These are phyloP conservation scores for Amphibalanus amphitrite DNA, from an alignment of 1,140 invertebrate genomes.

Conservation along the genomic window DNA sequence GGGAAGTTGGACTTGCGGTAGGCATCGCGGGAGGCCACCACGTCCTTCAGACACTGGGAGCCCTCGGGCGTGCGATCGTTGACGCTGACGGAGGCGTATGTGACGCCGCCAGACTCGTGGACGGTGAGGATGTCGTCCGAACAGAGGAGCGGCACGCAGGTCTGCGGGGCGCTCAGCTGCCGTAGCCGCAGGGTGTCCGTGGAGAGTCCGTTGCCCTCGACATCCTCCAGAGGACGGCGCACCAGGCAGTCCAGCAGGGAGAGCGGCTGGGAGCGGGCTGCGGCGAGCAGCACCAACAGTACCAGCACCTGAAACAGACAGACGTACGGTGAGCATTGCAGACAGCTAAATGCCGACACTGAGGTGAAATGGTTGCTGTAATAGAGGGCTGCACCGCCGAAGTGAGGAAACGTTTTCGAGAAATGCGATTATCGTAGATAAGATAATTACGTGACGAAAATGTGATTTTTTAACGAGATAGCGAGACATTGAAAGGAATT, in stretches of 20 bases:
- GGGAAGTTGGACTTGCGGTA: conserved; percentile 5
- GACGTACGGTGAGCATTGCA: no score
- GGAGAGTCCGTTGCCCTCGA: not conserved
- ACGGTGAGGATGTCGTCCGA: not conserved
- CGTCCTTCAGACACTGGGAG: not conserved
- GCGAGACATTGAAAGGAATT: no score
- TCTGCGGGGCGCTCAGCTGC: not conserved
- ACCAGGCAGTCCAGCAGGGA: not conserved
- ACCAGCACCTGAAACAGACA: not conserved
- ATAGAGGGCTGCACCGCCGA: no score
- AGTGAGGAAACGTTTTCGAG: no score
- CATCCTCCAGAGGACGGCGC: not conserved
- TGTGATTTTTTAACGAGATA: no score
- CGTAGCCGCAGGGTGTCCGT: not conserved
- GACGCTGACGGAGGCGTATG: conserved; percentile 1
- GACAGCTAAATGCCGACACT: no score
- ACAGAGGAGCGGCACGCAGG: not conserved
- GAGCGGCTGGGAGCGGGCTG: not conserved
- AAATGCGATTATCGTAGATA: no score
- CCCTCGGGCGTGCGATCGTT: not conserved
- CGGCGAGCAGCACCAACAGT: not conserved
- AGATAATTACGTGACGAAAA: no score
- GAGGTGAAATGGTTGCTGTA: no score
- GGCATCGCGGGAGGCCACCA: not conserved
- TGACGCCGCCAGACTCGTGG: not conserved